A percentile compares a stretch with the other conserved stretches of the same genome.
These are phyloP conservation scores for Scatophagus argus DNA, from an alignment of 2,113 vertebrate genomes.

Conservation along the genomic window DNA sequence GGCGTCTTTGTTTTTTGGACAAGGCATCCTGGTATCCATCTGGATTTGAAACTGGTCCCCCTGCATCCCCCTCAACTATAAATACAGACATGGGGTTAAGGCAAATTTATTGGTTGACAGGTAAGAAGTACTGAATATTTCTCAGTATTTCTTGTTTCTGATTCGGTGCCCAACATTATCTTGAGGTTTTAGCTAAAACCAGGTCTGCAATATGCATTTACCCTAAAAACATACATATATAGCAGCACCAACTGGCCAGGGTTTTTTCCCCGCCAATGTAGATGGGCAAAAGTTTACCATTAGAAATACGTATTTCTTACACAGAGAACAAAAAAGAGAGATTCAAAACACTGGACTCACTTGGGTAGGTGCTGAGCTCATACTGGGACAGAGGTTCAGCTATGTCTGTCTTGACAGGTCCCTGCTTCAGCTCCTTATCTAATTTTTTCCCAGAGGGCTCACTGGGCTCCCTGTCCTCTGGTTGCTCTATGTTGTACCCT, in stretches of 20 bases:
- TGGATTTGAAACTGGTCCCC: conserved; percentile 74
- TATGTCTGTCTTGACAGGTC: conserved; percentile 85
- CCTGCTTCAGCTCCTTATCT: conserved; percentile 88
- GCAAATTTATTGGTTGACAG: not conserved
- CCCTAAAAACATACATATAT: not conserved
- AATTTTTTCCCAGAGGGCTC: conserved; percentile 85
- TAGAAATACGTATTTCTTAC: not conserved
- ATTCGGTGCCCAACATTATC: too few species aligned
- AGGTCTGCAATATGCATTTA: not conserved
- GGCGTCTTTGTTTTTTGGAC: conserved; percentile 95
- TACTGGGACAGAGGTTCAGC: conserved; percentile 89
- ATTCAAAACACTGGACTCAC: conserved; percentile 83
- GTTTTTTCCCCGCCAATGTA: not conserved
- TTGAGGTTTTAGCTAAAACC: not conserved
- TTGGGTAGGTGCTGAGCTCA: conserved; percentile 90
- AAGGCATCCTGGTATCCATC: conserved; percentile 94
- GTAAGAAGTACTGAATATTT: not conserved
- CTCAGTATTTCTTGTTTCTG: not conserved
- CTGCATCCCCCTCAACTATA: conserved; percentile 86
- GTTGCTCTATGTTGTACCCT: conserved; percentile 88
- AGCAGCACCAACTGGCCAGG: not conserved
- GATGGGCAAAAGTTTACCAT: not conserved
- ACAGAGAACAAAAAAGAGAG: not conserved
- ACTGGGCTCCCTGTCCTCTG: conserved; percentile 78
- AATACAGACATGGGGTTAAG: conserved; percentile 22